phyloP scores from a whole-genome alignment of 2,888 invertebrate species.

The Bedellia somnulentella region DNA sequence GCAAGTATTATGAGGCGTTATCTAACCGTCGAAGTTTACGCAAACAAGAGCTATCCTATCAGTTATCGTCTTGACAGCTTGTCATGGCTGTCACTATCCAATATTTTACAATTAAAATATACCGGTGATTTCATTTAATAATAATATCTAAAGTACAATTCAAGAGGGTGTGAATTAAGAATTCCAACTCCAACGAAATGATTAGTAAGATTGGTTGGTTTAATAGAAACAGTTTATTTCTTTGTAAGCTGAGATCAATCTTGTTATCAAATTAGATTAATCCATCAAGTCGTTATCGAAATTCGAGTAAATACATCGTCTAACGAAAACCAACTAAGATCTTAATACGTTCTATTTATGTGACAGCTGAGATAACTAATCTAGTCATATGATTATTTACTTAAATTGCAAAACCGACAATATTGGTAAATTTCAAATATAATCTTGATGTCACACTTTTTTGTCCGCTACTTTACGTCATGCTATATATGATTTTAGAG shows the following conservation, averaged over 20 bases:
- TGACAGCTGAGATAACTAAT: constrained; percentile 32
- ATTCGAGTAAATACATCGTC: constrained; percentile 30
- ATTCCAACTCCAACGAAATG: no score
- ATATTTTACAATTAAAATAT: constrained; percentile 57
- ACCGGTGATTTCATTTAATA: no score
- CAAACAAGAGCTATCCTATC: constrained; percentile 56
- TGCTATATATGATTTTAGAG: no score
- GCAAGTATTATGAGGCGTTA: constrained; percentile 36
- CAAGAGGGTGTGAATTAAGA: no score
- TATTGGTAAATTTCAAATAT: no score
- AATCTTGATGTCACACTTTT: no score
- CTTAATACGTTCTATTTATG: constrained; percentile 35
- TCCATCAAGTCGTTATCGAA: constrained; percentile 53
- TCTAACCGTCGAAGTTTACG: constrained; percentile 49
- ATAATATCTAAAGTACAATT: no score
- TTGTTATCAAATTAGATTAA: constrained; percentile 54
- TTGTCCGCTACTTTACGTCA: no score
- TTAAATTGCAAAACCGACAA: no score
- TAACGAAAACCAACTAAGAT: constrained; percentile 35
- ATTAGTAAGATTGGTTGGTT: no score
- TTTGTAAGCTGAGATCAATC: constrained; percentile 28
- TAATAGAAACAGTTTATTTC: no score
- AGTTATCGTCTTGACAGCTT: constrained; percentile 52
- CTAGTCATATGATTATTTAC: constrained; percentile 9
- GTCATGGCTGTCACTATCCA: constrained; percentile 47